phyloP scores from a whole-genome alignment of 2,113 vertebrate species.

The Fregetta grallaria region DNA sequence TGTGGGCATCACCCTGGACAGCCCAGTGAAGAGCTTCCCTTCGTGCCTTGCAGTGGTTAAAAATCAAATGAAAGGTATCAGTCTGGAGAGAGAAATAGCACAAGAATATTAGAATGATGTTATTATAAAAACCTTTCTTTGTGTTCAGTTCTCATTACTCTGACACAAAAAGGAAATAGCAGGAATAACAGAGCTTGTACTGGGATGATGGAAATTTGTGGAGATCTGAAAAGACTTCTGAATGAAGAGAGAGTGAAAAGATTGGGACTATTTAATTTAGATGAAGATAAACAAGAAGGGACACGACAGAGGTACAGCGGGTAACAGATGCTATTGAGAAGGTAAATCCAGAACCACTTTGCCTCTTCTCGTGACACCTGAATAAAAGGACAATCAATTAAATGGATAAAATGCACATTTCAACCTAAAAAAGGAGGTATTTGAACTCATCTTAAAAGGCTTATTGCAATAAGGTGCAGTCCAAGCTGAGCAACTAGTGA shows the following conservation, averaged over 20 bases:
- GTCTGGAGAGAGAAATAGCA: background rate
- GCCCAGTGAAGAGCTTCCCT: background rate
- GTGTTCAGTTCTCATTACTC: background rate
- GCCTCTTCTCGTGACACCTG: background rate
- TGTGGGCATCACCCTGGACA: background rate
- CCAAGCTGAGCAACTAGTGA: background rate
- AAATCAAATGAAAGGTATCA: background rate
- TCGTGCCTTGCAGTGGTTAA: background rate
- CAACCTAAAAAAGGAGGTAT: background rate
- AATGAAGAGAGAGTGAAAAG: background rate
- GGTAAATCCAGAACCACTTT: constrained; percentile 19
- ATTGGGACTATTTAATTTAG: constrained; percentile 13
- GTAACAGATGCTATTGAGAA: background rate
- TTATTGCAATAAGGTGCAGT: background rate
- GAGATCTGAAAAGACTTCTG: constrained; percentile 19
- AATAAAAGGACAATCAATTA: constrained; percentile 1
- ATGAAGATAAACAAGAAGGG: constrained; percentile 29
- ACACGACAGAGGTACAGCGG: background rate
- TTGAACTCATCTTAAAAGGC: background rate
- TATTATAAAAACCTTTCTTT: background rate
- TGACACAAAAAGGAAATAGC: background rate
- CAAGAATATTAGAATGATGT: background rate
- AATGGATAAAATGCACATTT: background rate
- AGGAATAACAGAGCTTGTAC: background rate
- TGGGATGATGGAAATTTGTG: background rate